Evolutionary conservation across 1,140 invertebrate genomes (phyloP).

Genomic region (Tribolium castaneum): DNA sequence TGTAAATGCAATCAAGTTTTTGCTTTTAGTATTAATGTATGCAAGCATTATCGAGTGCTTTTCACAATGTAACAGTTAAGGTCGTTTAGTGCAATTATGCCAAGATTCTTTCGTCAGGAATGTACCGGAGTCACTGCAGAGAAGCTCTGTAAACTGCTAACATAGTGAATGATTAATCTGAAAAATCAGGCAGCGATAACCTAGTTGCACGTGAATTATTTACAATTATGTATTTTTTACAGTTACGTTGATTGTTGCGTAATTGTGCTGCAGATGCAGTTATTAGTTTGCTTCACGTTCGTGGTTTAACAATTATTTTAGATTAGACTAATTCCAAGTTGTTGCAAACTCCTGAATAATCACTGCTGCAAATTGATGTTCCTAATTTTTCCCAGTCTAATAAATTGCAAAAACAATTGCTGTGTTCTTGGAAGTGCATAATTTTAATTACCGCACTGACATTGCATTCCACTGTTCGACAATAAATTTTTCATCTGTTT

Average conservation of each 20-base stretch:
- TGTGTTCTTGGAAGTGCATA: not conserved
- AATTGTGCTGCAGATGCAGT: conserved; percentile 5
- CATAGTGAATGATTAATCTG: not conserved
- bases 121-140: not conserved
- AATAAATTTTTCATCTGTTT: not conserved
- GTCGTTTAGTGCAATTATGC: conserved; percentile 20
- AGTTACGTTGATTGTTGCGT: conserved; percentile 10
- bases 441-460: not conserved
- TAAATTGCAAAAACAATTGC: no score
- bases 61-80: conserved; percentile 17
- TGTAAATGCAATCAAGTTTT: conserved; percentile 21
- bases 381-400: no score
- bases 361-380: no score
- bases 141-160: not conserved
- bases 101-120: no score
- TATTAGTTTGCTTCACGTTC: conserved; percentile 26
- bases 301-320: conserved; percentile 8
- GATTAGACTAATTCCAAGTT: not conserved
- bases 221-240: conserved; percentile 16
- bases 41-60: conserved; percentile 11
- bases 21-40: conserved; percentile 7
- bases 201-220: not conserved
- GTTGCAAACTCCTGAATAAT: not conserved
- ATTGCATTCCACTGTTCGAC: not conserved
- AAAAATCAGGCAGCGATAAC: not conserved